A percentile compares a stretch with the other conserved stretches of the same genome.
These are phyloP conservation scores for Ctenicera cuprea DNA, from an alignment of 2,888 invertebrate genomes.

Conservation along the genomic window DNA sequence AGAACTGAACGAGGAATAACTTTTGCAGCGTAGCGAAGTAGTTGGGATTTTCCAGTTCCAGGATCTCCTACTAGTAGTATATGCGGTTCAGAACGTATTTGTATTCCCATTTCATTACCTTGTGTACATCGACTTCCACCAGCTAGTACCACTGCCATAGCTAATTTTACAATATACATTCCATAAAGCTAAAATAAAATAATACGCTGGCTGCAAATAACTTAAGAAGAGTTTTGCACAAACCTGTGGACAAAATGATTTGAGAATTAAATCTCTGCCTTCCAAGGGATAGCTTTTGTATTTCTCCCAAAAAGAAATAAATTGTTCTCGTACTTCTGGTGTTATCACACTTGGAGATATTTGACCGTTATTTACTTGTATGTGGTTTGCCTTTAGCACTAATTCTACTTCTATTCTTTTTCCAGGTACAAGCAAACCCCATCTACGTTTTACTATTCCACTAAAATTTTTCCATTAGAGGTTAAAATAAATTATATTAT, in stretches of 20 bases:
- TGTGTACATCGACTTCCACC: slow-evolving; percentile 76
- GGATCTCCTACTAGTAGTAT: slow-evolving; percentile 91
- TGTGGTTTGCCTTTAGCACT: slow-evolving; percentile 82
- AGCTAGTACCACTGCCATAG: slow-evolving; percentile 81
- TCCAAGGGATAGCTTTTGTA: slow-evolving; percentile 79
- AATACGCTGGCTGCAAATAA: not conserved
- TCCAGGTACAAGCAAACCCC: slow-evolving; percentile 78
- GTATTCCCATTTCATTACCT: slow-evolving; percentile 65
- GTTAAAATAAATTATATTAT: slow-evolving; percentile 44
- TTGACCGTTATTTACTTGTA: slow-evolving; percentile 79
- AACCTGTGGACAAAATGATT: slow-evolving; percentile 91
- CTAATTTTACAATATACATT: slow-evolving; percentile 90
- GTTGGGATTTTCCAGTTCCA: slow-evolving; percentile 92
- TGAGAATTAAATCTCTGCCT: slow-evolving; percentile 86
- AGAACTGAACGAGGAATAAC: slow-evolving; percentile 84
- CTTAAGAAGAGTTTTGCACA: not conserved
- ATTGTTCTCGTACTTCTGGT: slow-evolving; percentile 81
- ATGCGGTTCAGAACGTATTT: slow-evolving; percentile 87
- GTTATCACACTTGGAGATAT: slow-evolving; percentile 74
- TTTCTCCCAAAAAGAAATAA: slow-evolving; percentile 83
- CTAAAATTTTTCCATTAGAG: slow-evolving; percentile 72
- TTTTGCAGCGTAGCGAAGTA: slow-evolving; percentile 83
- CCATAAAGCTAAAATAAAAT: slow-evolving; percentile 82
- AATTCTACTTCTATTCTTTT: slow-evolving; percentile 82
- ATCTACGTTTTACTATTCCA: slow-evolving; percentile 85